phyloP scores from a whole-genome alignment of 2,888 invertebrate species.

The Tachystola acroxantha region DNA sequence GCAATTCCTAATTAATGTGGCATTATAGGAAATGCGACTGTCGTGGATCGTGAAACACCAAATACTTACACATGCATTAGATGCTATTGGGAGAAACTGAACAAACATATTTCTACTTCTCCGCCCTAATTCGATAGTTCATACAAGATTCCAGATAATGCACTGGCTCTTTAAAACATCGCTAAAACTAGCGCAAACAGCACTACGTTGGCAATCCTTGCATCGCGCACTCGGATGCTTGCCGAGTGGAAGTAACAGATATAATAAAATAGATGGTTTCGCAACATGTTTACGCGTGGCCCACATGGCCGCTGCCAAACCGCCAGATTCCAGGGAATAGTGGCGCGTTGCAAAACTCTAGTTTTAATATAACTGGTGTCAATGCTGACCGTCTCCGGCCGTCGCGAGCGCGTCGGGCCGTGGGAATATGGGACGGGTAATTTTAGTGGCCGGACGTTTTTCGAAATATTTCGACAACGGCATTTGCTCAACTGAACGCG shows the following conservation, averaged over 20 bases:
- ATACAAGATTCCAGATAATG: too few species aligned
- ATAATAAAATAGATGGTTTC: conserved; percentile 42
- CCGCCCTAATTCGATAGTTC: too few species aligned
- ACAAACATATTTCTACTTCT: too few species aligned
- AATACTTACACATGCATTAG: too few species aligned
- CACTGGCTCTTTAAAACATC: too few species aligned
- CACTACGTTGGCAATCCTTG: too few species aligned
- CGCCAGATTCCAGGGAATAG: conserved; percentile 46
- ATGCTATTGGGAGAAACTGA: too few species aligned
- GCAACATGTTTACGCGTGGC: conserved; percentile 57
- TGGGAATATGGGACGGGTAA: conserved; percentile 60
- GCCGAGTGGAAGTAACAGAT: conserved; percentile 35
- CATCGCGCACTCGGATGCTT: conserved; percentile 13
- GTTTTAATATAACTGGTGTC: conserved; percentile 35
- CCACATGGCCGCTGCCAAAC: conserved; percentile 52
- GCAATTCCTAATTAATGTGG: too few species aligned
- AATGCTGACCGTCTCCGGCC: conserved; percentile 24
- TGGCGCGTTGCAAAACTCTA: conserved; percentile 46
- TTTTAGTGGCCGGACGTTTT: conserved; percentile 44
- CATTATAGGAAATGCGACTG: too few species aligned
- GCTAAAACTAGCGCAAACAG: too few species aligned
- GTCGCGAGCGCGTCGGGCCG: conserved; percentile 26
- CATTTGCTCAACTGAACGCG: not conserved
- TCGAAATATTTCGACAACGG: conserved; percentile 19
- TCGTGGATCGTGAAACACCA: too few species aligned